Conservation (phyloP, 2,888 invertebrate genomes). For the Iselma pallidipennis region DNA sequence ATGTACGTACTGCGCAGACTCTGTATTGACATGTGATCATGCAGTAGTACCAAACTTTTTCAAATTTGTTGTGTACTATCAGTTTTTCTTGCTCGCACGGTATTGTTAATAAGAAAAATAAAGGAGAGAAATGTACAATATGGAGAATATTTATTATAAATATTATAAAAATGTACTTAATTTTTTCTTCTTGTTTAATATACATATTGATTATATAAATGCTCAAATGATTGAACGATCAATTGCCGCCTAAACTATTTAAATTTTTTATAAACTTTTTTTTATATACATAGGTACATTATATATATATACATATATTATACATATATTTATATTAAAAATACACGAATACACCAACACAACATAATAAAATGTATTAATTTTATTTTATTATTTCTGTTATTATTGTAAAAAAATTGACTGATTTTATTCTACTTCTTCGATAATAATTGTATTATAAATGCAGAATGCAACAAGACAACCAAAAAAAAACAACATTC, state of each 20-base stretch:
- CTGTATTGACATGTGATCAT: too few species aligned
- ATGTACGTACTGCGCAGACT: too few species aligned
- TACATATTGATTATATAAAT: constrained; percentile 28
- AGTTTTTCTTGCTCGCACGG: not conserved
- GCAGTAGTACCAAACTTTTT: too few species aligned
- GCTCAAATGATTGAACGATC: constrained; percentile 45
- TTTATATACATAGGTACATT: constrained; percentile 14
- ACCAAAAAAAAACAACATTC: not conserved
- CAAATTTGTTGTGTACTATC: too few species aligned
- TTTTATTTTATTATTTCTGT: not conserved
- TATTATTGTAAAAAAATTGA: not conserved
- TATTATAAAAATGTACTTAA: constrained; percentile 43
- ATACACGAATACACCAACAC: not conserved
- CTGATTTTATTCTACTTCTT: too few species aligned
- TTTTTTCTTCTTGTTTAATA: too few species aligned
- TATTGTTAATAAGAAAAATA: not conserved
- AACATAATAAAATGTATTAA: not conserved
- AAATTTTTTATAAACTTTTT: constrained; percentile 8
- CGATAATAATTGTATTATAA: too few species aligned
- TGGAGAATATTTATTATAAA: constrained; percentile 27
- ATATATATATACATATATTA: constrained; percentile 3
- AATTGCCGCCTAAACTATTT: constrained; percentile 41
- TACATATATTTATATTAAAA: not conserved
- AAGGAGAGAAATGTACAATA: constrained; percentile 23
- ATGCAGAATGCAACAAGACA: not conserved